These are phyloP conservation scores for Laterallus jamaicensis DNA, from an alignment of 2,113 vertebrate species.

Conservation along the genomic window DNA sequence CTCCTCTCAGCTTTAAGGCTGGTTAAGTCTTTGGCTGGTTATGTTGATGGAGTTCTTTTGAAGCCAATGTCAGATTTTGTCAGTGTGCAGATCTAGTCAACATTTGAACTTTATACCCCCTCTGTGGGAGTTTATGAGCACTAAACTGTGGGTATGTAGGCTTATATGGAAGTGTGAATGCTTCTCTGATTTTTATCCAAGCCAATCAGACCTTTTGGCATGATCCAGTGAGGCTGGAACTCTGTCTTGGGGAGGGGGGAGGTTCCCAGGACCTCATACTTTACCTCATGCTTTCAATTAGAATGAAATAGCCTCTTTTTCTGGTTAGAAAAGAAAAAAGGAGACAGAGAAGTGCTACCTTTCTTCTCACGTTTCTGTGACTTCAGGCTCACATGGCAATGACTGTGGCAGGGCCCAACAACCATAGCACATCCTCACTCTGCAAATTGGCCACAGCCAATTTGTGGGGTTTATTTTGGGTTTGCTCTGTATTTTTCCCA, in stretches of 20 bases:
- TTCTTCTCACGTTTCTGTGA: background rate
- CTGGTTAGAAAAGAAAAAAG: background rate
- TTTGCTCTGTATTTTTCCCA: background rate
- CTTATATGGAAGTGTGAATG: slow-evolving; percentile 57
- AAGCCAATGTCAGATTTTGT: slow-evolving; percentile 27
- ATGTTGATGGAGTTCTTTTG: background rate
- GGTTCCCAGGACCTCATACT: background rate
- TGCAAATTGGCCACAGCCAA: background rate
- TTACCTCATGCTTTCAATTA: slow-evolving; percentile 49
- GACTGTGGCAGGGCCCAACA: background rate
- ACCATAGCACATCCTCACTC: background rate
- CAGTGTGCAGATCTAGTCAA: slow-evolving; percentile 54
- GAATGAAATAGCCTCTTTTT: background rate
- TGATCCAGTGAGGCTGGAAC: background rate
- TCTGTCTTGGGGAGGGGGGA: background rate
- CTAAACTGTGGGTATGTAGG: slow-evolving; percentile 30
- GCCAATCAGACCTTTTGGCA: slow-evolving; percentile 42
- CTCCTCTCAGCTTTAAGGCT: slow-evolving; percentile 15
- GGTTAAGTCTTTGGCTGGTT: slow-evolving; percentile 29
- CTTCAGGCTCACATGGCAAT: background rate
- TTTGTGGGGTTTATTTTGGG: background rate
- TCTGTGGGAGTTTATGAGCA: slow-evolving; percentile 51
- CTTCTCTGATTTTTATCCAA: slow-evolving; percentile 55
- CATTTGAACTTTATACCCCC: slow-evolving; percentile 48
- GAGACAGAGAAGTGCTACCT: background rate